These are phyloP conservation scores for Brachionus rotundiformis DNA, from an alignment of 1,140 invertebrate genomes.

Conservation along the genomic window DNA sequence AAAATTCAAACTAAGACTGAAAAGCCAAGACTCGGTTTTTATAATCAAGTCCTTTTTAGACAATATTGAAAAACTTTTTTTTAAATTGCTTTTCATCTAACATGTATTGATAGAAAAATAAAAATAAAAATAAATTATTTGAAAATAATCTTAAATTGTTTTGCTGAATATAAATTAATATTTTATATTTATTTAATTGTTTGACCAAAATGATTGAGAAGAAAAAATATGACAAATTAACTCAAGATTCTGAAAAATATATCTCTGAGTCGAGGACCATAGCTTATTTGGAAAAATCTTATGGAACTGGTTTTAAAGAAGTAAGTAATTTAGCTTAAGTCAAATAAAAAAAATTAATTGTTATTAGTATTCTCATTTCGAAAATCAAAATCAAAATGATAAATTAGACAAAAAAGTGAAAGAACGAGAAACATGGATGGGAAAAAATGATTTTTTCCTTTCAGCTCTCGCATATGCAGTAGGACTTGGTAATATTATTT, in stretches of 20 bases:
- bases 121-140: too few species aligned
- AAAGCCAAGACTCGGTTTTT: too few species aligned
- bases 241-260: background rate
- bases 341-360: background rate
- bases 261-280: background rate
- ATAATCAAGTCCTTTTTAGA: too few species aligned
- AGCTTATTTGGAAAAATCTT: background rate
- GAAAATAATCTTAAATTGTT: too few species aligned
- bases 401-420: slow-evolving; percentile 54
- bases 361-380: background rate
- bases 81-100: too few species aligned
- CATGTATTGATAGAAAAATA: too few species aligned
- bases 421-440: slow-evolving; percentile 69
- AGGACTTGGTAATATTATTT: slow-evolving; percentile 60
- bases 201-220: background rate
- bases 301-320: background rate
- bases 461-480: slow-evolving; percentile 67
- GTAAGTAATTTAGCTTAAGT: background rate
- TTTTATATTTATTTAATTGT: too few species aligned
- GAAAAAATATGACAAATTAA: background rate
- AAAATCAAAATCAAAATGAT: slow-evolving; percentile 33
- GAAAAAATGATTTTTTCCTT: slow-evolving; percentile 65
- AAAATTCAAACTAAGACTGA: too few species aligned
- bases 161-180: too few species aligned
- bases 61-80: too few species aligned